Base-by-base conservation (phyloP, 2,113 vertebrate species). In the Corynorhinus townsendii region DNA sequence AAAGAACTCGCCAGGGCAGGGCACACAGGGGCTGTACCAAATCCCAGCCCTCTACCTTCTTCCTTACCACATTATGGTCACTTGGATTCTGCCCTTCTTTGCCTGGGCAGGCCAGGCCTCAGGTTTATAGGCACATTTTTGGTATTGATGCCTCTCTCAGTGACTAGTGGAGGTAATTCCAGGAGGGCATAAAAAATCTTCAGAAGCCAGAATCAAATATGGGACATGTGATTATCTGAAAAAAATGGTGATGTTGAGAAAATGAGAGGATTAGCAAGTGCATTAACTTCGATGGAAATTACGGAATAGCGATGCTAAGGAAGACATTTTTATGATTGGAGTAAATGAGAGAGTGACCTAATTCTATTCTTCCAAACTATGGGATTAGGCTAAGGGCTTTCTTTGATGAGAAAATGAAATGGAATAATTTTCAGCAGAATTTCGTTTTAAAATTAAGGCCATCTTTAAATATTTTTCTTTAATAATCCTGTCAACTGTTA, bases 341-440 rank as follows among this genome's bases (percentile, higher is more conserved):
- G 8, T 86, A 95, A 96, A 79, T 91, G 80, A 89, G 59, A 91
- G 47, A 90, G 43, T 86, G 77, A 90, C 85, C 86, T 93, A 88
- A 86, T 95, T 97, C 85, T 85, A 24, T 90, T 97, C 84, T 93
- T 85, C 93, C 26, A 94, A 96, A 93, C 96, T 85, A 93, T 79
- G 64, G 88, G 88, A 96, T 95, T 97, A 88, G 72, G 54, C 47
- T 35, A 79, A 82, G 73, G 82, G 26, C 22, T 96, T 79, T 79
- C 69, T 96, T 92, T 97, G 92, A 96, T 96, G 85, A 96, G 85
- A 94, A 96, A 96, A 93, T 85, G 93, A 96, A 95, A 90, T 79
- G 82, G 68, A 95, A 82, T 90, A 69, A 80, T 94, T 97, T 96
- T 59, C 54, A 79, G 66, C 24, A 30, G 47, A 91, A 95, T 54